Evolutionary conservation across 2,113 vertebrate species (phyloP).

Genomic region (Loxodonta africana): DNA sequence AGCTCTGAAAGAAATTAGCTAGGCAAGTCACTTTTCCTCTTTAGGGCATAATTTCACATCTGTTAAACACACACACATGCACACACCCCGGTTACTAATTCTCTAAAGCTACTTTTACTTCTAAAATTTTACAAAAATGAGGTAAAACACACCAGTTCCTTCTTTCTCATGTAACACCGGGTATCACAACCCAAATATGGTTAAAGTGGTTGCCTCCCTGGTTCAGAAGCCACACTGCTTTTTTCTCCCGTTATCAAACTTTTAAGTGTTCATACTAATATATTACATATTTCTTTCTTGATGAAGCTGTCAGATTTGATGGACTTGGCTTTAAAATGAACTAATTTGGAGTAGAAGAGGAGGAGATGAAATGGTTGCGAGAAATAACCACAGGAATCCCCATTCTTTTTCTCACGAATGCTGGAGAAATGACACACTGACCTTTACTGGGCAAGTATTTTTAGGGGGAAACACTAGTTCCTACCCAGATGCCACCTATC

Average conservation of each 20-base stretch:
- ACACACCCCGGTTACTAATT: background rate
- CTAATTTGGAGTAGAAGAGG: background rate
- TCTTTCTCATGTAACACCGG: background rate
- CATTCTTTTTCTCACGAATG: background rate
- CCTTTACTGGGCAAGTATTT: background rate
- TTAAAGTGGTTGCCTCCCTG: background rate
- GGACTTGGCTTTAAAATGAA: slow-evolving; percentile 18
- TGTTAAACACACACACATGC: background rate
- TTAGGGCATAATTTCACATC: background rate
- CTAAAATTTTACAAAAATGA: background rate
- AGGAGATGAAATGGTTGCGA: background rate
- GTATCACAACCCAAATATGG: background rate
- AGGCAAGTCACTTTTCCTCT: background rate
- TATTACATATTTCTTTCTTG: background rate
- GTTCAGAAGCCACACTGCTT: slow-evolving; percentile 1
- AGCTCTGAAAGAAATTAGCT: slow-evolving; percentile 1
- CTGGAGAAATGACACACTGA: background rate
- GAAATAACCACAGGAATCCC: background rate
- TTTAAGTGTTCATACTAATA: background rate
- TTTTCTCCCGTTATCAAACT: background rate
- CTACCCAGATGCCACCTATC: background rate
- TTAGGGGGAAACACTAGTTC: background rate
- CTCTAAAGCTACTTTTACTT: background rate
- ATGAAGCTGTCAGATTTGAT: background rate
- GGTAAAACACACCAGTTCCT: background rate